Conservation (phyloP, 2,797 vertebrate species). For the Pangasius krempfi region DNA sequence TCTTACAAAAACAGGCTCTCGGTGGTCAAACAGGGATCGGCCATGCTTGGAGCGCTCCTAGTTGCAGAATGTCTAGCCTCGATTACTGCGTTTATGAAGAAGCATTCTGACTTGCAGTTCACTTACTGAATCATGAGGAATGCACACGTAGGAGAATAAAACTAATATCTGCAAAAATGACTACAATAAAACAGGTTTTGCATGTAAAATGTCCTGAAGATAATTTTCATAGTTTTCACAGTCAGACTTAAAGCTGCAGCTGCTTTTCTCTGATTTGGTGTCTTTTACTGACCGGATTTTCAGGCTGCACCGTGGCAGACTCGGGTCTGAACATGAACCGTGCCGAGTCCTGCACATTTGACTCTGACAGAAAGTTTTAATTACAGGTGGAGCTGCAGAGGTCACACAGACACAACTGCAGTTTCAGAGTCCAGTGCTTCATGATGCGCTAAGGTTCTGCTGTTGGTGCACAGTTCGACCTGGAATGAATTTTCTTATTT, state of each 20-base stretch:
- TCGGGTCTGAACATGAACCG: conserved; percentile 25
- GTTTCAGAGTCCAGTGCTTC: background rate
- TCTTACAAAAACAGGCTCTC: conserved; percentile 5
- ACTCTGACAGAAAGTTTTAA: conserved; percentile 23
- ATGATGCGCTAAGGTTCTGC: background rate
- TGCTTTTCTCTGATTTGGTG: background rate
- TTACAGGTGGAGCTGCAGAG: conserved; percentile 2
- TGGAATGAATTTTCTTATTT: background rate
- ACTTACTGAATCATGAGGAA: background rate
- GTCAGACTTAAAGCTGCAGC: background rate
- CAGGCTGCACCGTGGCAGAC: background rate
- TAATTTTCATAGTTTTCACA: background rate
- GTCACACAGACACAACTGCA: background rate
- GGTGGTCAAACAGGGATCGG: background rate
- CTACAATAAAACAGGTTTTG: background rate
- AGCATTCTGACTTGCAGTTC: background rate
- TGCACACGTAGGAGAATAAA: background rate
- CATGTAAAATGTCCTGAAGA: background rate
- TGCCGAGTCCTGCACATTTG: conserved; percentile 23
- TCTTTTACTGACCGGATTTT: background rate
- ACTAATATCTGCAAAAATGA: background rate
- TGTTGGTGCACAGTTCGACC: background rate
- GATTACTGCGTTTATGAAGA: background rate
- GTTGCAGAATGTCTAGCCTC: background rate
- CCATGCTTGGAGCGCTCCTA: background rate